These are phyloP conservation scores for Protonibea diacanthus DNA, from an alignment of 2,797 vertebrate species.

Conservation along the genomic window DNA sequence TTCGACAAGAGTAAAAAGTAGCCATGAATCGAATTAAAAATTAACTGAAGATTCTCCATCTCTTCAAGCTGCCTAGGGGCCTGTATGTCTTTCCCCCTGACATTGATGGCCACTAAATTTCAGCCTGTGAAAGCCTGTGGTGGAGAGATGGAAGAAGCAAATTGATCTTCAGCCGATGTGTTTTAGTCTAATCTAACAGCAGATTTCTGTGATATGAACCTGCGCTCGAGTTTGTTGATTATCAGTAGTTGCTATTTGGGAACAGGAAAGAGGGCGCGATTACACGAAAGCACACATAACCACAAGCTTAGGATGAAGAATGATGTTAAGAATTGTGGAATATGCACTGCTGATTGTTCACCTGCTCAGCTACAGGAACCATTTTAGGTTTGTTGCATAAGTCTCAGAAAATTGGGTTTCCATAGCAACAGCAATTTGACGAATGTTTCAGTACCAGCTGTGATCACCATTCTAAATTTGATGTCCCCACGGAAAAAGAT, in stretches of 20 bases:
- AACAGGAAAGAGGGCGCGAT: background rate
- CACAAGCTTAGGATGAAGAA: too few species aligned
- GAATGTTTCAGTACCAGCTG: slow-evolving; percentile 56
- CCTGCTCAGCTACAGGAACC: slow-evolving; percentile 42
- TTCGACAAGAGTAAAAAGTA: background rate
- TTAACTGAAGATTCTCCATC: background rate
- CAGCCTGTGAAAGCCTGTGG: background rate
- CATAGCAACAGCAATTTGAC: slow-evolving; percentile 74
- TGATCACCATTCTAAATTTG: slow-evolving; percentile 61
- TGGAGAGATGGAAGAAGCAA: too few species aligned
- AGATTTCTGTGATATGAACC: background rate
- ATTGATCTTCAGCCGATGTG: background rate
- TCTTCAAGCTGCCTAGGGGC: background rate
- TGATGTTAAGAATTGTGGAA: background rate
- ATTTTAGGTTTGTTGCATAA: slow-evolving; percentile 65
- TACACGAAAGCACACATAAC: background rate
- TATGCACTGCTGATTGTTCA: slow-evolving; percentile 47
- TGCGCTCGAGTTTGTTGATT: background rate
- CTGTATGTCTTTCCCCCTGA: background rate
- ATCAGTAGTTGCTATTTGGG: background rate
- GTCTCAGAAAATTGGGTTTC: slow-evolving; percentile 61
- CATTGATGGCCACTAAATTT: background rate
- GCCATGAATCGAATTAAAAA: background rate
- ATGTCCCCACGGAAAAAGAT: slow-evolving; percentile 33
- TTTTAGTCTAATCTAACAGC: background rate